These are phyloP conservation scores for Sinentomon sp. DNA, from an alignment of 2,888 invertebrate genomes.

Conservation along the genomic window DNA sequence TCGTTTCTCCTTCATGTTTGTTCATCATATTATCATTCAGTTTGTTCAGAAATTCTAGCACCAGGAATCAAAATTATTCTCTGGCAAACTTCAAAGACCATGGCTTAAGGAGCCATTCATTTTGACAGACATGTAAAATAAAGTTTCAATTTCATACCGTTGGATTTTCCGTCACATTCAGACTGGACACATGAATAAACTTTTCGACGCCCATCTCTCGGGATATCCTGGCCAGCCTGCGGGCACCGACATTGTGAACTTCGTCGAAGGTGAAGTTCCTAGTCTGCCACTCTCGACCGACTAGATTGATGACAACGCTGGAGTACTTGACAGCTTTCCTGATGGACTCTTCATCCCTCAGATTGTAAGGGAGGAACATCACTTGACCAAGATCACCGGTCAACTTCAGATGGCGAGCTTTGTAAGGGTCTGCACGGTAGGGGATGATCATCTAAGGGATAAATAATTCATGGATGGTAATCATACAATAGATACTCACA, in stretches of 20 bases:
- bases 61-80: too few relatives aligned
- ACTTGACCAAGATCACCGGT: conserved; percentile 88
- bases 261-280: conserved; percentile 61
- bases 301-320: conserved; percentile 82
- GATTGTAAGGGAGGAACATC: conserved; percentile 53
- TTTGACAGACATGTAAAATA: too few relatives aligned
- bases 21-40: too few relatives aligned
- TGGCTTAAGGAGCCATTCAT: too few relatives aligned
- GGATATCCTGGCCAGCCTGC: conserved; percentile 44
- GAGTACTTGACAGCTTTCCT: conserved; percentile 66
- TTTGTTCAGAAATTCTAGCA: too few relatives aligned
- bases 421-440: conserved; percentile 62
- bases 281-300: conserved; percentile 78
- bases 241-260: conserved; percentile 61
- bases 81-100: too few relatives aligned
- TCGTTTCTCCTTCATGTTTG: too few relatives aligned
- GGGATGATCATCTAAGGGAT: conserved; percentile 57
- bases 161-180: conserved; percentile 49
- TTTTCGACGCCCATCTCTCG: conserved; percentile 58
- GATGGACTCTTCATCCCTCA: conserved; percentile 63
- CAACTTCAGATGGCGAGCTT: conserved; percentile 45
- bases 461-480: conserved; percentile 8
- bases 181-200: conserved; percentile 68
- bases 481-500: too few relatives aligned
- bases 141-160: conserved; percentile 20